Evolutionary conservation across 2,888 invertebrate species (phyloP), one percentile per base, ranked within the genome.

Genomic region (Pristionchus entomophagus): DNA sequence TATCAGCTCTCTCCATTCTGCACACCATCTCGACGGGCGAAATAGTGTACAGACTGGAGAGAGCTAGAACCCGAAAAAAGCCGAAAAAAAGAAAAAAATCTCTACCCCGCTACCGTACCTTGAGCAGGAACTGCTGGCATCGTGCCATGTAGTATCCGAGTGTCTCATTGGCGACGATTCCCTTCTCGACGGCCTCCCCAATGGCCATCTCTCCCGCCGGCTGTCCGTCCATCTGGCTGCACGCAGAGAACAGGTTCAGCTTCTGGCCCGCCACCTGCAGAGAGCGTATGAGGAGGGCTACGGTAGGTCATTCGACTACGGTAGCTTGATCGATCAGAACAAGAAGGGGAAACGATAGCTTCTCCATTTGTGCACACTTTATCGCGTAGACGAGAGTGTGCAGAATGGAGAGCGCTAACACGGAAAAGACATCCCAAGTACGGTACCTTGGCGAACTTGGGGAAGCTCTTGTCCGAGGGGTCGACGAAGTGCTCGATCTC

Each of bases 401-500:
- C 35, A 73, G 22, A 32, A 73, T 38, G 8, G 45, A 45, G 6
- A 49, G 22, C 19, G 12, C n/a, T n/a, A n/a, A n/a, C n/a, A n/a
- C n/a, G n/a, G n/a, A n/a, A n/a, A n/a, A n/a, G n/a, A n/a, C n/a
- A n/a, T n/a, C n/a, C n/a, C n/a, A n/a, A n/a, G 41, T 17, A 59
- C 5, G 29, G 78, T 38, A 98, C 95, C 87, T 95, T 94, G 10
- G 95, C 95, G 94, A 99, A 99, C 94, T 98, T 99, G 0, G 96
- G 96, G 94, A 98, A 97, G 88, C 95, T 95, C 93, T 99, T 98
- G 91, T 96, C 95, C 0, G 93, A 94, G 0, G 98, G 97, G 94
- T 99, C 98, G 94, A 98, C 98, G 94, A 99, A 99, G 94, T 99
- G 98, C 94, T 99, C 99, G 92, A 99, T 99, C 95, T 99, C 99